These are phyloP conservation scores for Dasypus novemcinctus DNA, from an alignment of 2,113 vertebrate species.

Conservation along the genomic window DNA sequence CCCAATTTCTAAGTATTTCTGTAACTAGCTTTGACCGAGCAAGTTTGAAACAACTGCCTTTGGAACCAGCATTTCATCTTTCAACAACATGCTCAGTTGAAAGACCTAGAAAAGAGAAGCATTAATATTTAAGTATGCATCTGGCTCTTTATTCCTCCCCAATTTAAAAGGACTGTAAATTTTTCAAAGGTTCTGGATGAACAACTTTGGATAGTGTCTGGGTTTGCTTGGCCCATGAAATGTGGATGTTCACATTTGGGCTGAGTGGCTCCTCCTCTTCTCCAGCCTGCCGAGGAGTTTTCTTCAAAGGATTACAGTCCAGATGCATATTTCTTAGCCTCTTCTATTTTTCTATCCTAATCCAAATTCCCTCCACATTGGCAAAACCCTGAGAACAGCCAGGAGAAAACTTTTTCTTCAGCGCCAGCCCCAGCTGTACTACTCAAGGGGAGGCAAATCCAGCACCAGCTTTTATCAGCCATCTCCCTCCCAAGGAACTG, in stretches of 20 bases:
- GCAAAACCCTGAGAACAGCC: background rate
- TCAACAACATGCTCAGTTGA: background rate
- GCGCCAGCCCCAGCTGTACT: background rate
- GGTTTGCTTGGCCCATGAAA: background rate
- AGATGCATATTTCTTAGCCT: background rate
- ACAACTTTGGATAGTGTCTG: background rate
- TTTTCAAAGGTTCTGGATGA: background rate
- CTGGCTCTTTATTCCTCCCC: background rate
- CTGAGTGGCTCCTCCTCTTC: background rate
- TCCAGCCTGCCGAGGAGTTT: background rate
- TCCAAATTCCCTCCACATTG: background rate
- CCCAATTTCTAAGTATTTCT: background rate
- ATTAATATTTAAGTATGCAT: background rate
- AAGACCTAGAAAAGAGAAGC: background rate
- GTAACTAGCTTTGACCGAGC: background rate
- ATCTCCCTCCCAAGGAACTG: fast-evolving
- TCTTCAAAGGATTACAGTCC: background rate
- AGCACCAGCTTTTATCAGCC: background rate
- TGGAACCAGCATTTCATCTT: background rate
- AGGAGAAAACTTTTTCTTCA: background rate
- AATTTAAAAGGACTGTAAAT: background rate
- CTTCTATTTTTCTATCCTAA: background rate
- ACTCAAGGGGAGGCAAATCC: background rate
- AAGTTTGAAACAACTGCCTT: background rate
- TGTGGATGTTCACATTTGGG: background rate